phyloP scores from a whole-genome alignment of 1,140 invertebrate species.

The Drosophila repletoides region DNA sequence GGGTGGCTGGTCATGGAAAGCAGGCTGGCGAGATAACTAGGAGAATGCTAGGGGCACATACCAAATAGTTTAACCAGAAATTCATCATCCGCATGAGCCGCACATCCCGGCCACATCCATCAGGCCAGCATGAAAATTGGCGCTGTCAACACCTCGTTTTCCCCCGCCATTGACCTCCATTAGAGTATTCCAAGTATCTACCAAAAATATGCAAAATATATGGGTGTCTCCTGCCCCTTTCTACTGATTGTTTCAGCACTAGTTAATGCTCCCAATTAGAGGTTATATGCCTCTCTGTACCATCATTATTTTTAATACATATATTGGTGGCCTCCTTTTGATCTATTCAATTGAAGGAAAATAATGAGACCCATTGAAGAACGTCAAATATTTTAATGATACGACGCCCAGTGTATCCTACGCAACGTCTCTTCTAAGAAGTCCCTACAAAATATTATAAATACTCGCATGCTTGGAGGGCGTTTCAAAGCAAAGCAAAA shows the following conservation, averaged over 20 bases:
- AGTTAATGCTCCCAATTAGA: conserved; percentile 2
- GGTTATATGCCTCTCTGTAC: background rate
- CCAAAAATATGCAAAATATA: conserved; percentile 17
- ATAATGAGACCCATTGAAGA: too few relatives aligned
- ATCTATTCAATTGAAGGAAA: background rate
- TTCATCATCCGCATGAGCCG: conserved; percentile 64
- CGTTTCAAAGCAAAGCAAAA: too few relatives aligned
- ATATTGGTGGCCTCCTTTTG: background rate
- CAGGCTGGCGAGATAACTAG: background rate
- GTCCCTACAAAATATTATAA: too few relatives aligned
- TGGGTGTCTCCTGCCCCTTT: too few relatives aligned
- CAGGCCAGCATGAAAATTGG: conserved; percentile 60
- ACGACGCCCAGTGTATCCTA: too few relatives aligned
- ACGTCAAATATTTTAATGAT: too few relatives aligned
- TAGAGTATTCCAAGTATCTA: background rate
- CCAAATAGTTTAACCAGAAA: conserved; percentile 77
- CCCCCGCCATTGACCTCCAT: conserved; percentile 1
- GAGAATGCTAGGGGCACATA: background rate
- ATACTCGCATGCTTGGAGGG: too few relatives aligned
- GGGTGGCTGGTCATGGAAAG: background rate
- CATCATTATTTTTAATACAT: conserved; percentile 4
- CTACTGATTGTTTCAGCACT: conserved; percentile 1
- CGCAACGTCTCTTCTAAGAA: too few relatives aligned
- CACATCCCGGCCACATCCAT: conserved; percentile 37
- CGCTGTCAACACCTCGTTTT: conserved; percentile 63